Conservation (phyloP, 2,113 vertebrate species). For the Mustelus asterias region DNA sequence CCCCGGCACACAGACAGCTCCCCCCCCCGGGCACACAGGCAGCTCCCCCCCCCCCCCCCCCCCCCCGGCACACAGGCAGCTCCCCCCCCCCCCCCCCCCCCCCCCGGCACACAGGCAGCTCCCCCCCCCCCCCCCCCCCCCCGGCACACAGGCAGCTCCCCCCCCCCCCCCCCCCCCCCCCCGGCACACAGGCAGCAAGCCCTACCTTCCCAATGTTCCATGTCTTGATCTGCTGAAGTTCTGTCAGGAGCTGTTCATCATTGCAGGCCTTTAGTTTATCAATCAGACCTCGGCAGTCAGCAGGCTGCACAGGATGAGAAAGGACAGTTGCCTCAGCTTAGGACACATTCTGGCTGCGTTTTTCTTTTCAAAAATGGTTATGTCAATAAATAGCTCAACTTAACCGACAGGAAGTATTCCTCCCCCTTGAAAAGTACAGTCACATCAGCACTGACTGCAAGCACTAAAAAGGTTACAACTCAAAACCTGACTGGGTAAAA, state of each 20-base stretch:
- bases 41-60: too few species aligned
- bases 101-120: too few species aligned
- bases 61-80: too few species aligned
- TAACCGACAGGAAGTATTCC: neutral
- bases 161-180: too few species aligned
- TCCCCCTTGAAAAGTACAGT: neutral
- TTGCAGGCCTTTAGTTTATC: conserved; percentile 86
- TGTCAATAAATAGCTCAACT: neutral
- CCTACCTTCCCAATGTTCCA: conserved; percentile 93
- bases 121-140: too few species aligned
- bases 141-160: too few species aligned
- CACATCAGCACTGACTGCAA: neutral
- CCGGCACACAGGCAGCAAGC: neutral
- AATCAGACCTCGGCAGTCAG: conserved; percentile 89
- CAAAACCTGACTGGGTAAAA: neutral
- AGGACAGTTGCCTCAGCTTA: neutral
- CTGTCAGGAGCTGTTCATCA: conserved; percentile 82
- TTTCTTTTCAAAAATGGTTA: neutral
- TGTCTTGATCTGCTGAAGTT: conserved; percentile 92
- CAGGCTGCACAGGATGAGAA: conserved; percentile 61
- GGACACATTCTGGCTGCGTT: neutral
- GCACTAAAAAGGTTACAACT: neutral
- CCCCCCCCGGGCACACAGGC: too few species aligned
- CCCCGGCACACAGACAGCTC: neutral
- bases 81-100: too few species aligned